Percentiles rank a stretch among this genome's conserved stretches.
Evolutionary conservation across 2,113 vertebrate species (phyloP).

Genomic region (Piprites chloris): DNA sequence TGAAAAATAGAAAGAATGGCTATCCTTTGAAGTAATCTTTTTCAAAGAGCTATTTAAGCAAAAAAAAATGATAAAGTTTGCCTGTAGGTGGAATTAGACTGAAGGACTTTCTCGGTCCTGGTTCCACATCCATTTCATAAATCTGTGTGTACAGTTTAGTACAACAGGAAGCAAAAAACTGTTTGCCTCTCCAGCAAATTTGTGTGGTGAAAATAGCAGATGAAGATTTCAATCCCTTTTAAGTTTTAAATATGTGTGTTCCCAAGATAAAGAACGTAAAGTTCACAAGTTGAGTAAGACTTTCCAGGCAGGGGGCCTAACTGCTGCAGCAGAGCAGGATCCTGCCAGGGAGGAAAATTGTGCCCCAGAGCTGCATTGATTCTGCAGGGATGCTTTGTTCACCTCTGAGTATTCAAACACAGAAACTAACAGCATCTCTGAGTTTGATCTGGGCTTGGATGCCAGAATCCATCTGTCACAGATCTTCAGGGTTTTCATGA

Average conservation of each 20-base stretch:
- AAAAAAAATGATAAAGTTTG: background rate
- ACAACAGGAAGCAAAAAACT: background rate
- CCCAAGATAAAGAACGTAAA: background rate
- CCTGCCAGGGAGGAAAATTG: rapidly evolving
- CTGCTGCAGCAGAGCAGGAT: background rate
- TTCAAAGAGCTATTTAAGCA: background rate
- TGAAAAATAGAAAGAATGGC: background rate
- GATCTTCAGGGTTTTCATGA: background rate
- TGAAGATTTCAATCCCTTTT: background rate
- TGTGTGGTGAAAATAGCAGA: background rate
- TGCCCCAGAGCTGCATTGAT: background rate
- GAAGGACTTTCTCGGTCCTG: background rate
- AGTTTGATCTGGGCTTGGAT: background rate
- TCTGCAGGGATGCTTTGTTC: background rate
- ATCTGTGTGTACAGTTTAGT: background rate
- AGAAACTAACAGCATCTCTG: background rate
- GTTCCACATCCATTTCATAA: background rate
- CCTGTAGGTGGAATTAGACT: background rate
- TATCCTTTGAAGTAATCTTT: background rate
- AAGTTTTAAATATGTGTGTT: background rate
- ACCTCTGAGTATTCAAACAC: background rate
- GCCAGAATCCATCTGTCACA: background rate
- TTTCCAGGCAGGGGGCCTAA: background rate
- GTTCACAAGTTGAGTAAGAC: background rate
- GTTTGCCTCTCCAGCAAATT: background rate